A percentile compares a stretch with the other conserved stretches of the same genome.
These are phyloP conservation scores for Rhagoletis pomonella DNA, from an alignment of 1,140 invertebrate genomes.

Conservation along the genomic window DNA sequence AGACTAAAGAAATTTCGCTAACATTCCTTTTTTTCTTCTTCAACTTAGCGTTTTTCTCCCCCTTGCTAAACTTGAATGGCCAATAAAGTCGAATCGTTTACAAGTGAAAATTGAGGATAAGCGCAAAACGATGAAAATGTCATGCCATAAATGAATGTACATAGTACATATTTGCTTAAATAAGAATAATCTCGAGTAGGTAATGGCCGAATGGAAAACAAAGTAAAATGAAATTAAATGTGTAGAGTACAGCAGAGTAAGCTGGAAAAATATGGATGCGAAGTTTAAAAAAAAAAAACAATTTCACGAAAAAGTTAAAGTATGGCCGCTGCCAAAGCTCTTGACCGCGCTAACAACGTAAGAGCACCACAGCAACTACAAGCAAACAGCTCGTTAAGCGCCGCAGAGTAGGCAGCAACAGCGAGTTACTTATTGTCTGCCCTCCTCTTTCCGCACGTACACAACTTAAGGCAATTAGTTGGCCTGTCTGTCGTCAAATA, in stretches of 20 bases:
- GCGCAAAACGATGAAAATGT: conserved; percentile 30
- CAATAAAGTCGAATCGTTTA: conserved; percentile 20
- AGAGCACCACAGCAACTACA: background rate
- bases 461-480: conserved; percentile 3
- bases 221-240: background rate
- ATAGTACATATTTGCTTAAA: conserved; percentile 17
- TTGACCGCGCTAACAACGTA: background rate
- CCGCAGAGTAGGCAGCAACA: background rate
- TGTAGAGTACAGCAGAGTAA: background rate
- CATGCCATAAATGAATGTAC: background rate
- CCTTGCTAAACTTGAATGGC: background rate
- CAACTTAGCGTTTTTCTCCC: background rate
- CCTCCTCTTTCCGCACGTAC: background rate
- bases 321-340: background rate
- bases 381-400: background rate
- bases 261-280: background rate
- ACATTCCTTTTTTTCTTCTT: background rate
- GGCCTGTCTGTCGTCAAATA: background rate
- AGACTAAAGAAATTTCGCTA: background rate
- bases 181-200: background rate
- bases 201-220: background rate
- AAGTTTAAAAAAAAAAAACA: background rate
- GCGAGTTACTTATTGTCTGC: background rate
- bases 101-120: conserved; percentile 23
- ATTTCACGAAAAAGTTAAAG: background rate